Conservation (phyloP, 2,797 vertebrate genomes). For the Mormyrus hasselquistii region DNA sequence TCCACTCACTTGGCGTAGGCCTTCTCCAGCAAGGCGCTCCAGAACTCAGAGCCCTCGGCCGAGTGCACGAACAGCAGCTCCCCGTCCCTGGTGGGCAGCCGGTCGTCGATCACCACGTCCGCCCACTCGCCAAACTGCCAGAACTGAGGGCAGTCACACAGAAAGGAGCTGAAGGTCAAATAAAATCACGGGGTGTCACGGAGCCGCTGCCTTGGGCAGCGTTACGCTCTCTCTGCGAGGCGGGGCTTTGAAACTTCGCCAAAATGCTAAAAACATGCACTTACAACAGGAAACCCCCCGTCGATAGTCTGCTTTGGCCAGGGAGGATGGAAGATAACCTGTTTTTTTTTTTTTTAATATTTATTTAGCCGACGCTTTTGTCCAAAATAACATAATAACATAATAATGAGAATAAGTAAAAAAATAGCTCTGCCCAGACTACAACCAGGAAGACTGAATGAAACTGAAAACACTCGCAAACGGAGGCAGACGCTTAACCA, state of each 20-base stretch:
- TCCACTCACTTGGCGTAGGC: constrained; percentile 78
- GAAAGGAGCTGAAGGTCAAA: background rate
- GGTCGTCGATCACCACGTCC: constrained; percentile 77
- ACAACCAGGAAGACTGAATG: background rate
- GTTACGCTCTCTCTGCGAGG: background rate
- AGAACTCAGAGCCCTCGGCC: constrained; percentile 65
- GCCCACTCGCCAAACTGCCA: constrained; percentile 87
- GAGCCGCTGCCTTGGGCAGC: background rate
- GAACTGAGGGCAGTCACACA: constrained; percentile 54
- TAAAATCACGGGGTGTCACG: background rate
- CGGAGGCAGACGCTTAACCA: background rate
- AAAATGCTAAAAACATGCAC: background rate
- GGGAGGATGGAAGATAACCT: background rate
- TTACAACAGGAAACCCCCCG: background rate
- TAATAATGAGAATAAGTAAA: background rate
- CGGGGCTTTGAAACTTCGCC: background rate
- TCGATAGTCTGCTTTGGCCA: background rate
- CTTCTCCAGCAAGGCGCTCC: constrained; percentile 81
- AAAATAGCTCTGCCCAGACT: background rate
- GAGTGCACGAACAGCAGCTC: constrained; percentile 81
- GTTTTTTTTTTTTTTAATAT: too few species aligned
- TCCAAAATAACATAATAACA: background rate
- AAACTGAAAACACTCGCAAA: background rate
- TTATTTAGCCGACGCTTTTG: background rate
- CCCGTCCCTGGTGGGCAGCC: constrained; percentile 62